Evolutionary conservation across 2,888 invertebrate genomes (phyloP), one percentile per base, ranked within the genome.

Genomic region (Athripsodes cinereus): DNA sequence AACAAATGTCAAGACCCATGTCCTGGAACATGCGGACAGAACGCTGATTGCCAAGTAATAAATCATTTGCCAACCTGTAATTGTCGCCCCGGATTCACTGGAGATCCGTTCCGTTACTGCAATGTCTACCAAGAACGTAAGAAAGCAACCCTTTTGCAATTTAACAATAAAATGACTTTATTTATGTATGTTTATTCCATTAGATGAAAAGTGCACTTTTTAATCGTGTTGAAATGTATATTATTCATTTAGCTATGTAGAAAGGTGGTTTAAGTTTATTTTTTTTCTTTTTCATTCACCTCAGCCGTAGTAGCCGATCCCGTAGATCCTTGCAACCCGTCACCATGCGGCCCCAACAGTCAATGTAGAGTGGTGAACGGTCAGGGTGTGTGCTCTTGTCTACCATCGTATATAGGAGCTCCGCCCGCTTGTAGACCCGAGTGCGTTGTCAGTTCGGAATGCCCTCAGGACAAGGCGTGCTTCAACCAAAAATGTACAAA

Each of bases 81-180:
- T 49, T 91, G 91, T 69, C 71, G 79, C 11, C 70, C 73, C 60
- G 87, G 86, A 47, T 88, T 82, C 68, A 81, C 82, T 22, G 91
- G 91, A 48, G 87, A 91, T 74, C 88, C 89, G 8, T 89, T 88
- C 69, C 74, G 76, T 58, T 77, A 79, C 66, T 87, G 87, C 67
- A 74, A 73, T 22, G 66, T 68, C 55, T 52, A 55, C 50, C 67
- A 69, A 46, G 75, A 78, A 72, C 74, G 85, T 87, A 82, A 81
- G 81, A 70, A 21, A 22, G 8, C 2, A 20, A 8, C 3, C 3
- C 5, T 40, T 50, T 22, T n/a, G 3, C 3, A 6, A 22, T 50
- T 20, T n/a, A n/a, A n/a, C 50, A 22, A 22, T 26, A 13, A 8
- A 31, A 8, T 6, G 6, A 31, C 31, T 11, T 31, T 31, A 31